These are phyloP conservation scores for Rosalia funebris DNA, from an alignment of 2,888 invertebrate species.

Conservation along the genomic window DNA sequence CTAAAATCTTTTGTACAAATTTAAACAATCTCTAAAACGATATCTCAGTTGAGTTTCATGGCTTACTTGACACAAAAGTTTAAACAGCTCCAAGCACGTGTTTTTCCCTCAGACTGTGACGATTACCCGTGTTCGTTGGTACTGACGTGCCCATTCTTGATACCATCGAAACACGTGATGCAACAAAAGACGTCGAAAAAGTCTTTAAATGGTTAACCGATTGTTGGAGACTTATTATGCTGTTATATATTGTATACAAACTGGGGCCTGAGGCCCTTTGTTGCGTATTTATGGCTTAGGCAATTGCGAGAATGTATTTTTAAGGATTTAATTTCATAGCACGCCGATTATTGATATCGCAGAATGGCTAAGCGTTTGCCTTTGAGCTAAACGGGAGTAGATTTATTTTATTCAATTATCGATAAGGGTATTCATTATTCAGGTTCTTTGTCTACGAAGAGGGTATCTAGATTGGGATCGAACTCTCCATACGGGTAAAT, in stretches of 20 bases:
- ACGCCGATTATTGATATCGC: slow-evolving; percentile 35
- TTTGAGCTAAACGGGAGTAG: slow-evolving; percentile 32
- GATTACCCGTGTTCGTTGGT: neutral
- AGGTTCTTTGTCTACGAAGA: slow-evolving; percentile 26
- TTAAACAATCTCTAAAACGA: slow-evolving; percentile 38
- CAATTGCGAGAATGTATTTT: slow-evolving; percentile 45
- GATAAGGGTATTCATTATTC: slow-evolving; percentile 26
- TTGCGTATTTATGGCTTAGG: slow-evolving; percentile 47
- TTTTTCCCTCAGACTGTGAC: slow-evolving; percentile 31
- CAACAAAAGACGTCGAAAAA: slow-evolving; percentile 49
- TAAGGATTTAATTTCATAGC: slow-evolving; percentile 36
- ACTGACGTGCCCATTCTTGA: slow-evolving; percentile 31
- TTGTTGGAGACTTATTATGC: slow-evolving; percentile 54
- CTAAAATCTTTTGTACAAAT: slow-evolving; percentile 37
- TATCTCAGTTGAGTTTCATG: slow-evolving; percentile 40
- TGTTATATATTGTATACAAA: slow-evolving; percentile 54
- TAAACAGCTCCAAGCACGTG: slow-evolving; percentile 35
- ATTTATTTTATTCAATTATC: slow-evolving; percentile 34
- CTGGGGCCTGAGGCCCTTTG: slow-evolving; percentile 43
- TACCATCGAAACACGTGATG: slow-evolving; percentile 49
- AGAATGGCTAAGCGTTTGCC: slow-evolving; percentile 26
- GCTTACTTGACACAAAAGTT: slow-evolving; percentile 32
- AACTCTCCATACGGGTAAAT: neutral
- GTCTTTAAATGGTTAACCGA: slow-evolving; percentile 54
- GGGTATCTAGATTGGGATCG: neutral